Evolutionary conservation across 2,888 invertebrate species (phyloP).

Genomic region (Protonemura montana): DNA sequence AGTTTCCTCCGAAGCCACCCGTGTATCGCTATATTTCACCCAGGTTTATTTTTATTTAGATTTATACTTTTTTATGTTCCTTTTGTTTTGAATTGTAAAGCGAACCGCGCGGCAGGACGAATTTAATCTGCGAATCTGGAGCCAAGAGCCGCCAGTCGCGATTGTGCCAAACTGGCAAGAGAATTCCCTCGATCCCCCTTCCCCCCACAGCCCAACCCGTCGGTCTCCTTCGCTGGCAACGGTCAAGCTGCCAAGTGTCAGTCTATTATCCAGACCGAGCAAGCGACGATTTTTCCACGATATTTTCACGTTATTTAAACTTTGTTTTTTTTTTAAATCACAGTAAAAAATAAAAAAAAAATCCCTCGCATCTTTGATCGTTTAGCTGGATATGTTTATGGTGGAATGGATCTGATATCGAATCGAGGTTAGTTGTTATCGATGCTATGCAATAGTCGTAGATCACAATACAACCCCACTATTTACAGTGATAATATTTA

Average conservation of each 20-base stretch:
- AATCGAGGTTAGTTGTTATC: no score
- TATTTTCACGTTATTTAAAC: background rate
- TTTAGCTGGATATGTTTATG: no score
- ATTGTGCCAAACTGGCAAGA: conserved; percentile 35
- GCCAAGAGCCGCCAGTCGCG: conserved; percentile 17
- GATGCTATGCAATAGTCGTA: background rate
- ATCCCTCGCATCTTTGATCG: no score
- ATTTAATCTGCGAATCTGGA: conserved; percentile 29
- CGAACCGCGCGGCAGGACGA: conserved; percentile 17
- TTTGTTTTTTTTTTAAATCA: background rate
- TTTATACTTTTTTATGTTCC: conserved; percentile 9
- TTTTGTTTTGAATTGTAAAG: conserved; percentile 41
- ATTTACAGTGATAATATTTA: background rate
- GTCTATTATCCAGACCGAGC: background rate
- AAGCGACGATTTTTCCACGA: background rate
- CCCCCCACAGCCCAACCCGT: background rate
- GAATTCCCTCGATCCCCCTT: background rate
- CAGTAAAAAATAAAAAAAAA: no score
- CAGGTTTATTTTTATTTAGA: conserved; percentile 32
- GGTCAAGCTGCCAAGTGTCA: conserved; percentile 21
- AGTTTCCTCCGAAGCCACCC: background rate
- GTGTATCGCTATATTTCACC: conserved; percentile 23
- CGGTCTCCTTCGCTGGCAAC: background rate
- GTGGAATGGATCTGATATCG: no score
- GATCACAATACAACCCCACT: background rate